Conservation (phyloP, 2,113 vertebrate species). For the Ia io region DNA sequence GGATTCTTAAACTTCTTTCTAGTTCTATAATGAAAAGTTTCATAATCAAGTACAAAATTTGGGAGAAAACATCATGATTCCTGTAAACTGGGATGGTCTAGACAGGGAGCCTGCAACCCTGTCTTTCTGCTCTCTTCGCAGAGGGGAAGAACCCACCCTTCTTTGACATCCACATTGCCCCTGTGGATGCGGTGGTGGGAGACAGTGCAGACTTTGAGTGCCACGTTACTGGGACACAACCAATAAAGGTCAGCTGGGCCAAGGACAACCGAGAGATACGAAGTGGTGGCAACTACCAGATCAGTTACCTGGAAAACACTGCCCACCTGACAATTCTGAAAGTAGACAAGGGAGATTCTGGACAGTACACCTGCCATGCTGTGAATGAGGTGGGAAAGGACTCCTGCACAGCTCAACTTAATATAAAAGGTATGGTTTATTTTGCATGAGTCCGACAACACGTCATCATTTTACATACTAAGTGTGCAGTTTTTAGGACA, state of each 20-base stretch:
- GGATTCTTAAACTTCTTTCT: not conserved
- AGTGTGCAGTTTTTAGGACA: not conserved
- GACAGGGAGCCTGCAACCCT: not conserved
- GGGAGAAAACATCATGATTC: not conserved
- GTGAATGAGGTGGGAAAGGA: constrained; percentile 95
- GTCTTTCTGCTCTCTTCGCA: constrained; percentile 77
- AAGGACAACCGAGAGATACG: constrained; percentile 96
- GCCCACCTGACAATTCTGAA: constrained; percentile 90
- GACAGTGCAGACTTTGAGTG: constrained; percentile 93
- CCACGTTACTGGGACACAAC: constrained; percentile 92
- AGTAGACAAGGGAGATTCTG: constrained; percentile 90
- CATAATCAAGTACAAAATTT: not conserved
- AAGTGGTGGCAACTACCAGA: constrained; percentile 93
- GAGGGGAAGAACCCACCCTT: constrained; percentile 93
- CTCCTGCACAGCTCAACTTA: constrained; percentile 89
- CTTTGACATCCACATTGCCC: constrained; percentile 90
- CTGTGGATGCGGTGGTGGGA: constrained; percentile 89
- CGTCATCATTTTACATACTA: not conserved
- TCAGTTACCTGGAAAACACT: constrained; percentile 90
- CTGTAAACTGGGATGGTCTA: not conserved
- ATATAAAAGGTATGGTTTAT: constrained; percentile 90
- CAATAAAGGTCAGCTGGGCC: constrained; percentile 94
- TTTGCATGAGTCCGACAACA: not conserved
- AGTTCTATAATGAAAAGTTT: not conserved
- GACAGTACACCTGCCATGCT: constrained; percentile 91